phyloP scores from a whole-genome alignment of 2,113 vertebrate species.

The Pteruthius melanotis region DNA sequence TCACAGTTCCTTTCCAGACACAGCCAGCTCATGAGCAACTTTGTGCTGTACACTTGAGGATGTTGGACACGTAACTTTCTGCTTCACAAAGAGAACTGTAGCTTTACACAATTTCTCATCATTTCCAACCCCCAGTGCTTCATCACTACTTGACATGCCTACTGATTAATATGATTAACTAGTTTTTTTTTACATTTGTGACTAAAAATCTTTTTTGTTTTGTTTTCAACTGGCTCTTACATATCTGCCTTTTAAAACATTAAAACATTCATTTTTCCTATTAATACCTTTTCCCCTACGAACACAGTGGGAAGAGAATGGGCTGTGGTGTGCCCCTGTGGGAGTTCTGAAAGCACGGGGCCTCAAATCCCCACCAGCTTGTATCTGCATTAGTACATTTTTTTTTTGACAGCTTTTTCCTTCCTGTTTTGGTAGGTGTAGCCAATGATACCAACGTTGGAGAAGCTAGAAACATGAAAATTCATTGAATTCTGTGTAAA shows the following conservation, averaged over 20 bases:
- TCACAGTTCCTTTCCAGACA: not conserved
- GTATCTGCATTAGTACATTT: not conserved
- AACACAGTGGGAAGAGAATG: not conserved
- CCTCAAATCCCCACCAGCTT: rapidly evolving
- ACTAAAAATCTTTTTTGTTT: not conserved
- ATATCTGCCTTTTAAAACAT: not conserved
- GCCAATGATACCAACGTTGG: not conserved
- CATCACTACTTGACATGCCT: not conserved
- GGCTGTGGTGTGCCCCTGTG: not conserved
- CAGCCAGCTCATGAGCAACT: not conserved
- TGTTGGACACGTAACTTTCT: not conserved
- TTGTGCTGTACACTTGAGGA: not conserved
- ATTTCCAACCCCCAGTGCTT: not conserved
- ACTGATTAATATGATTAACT: not conserved
- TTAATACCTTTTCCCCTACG: not conserved
- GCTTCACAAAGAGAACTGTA: not conserved
- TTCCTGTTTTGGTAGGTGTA: not conserved
- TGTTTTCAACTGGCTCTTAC: not conserved
- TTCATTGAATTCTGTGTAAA: not conserved
- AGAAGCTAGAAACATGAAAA: not conserved
- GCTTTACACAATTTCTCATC: not conserved
- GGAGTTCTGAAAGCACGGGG: not conserved
- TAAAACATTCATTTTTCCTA: not conserved
- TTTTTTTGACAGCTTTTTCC: not conserved
- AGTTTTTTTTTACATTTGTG: not conserved